These are phyloP conservation scores for Drosophila athabasca DNA, from an alignment of 1,140 invertebrate species.

Conservation along the genomic window DNA sequence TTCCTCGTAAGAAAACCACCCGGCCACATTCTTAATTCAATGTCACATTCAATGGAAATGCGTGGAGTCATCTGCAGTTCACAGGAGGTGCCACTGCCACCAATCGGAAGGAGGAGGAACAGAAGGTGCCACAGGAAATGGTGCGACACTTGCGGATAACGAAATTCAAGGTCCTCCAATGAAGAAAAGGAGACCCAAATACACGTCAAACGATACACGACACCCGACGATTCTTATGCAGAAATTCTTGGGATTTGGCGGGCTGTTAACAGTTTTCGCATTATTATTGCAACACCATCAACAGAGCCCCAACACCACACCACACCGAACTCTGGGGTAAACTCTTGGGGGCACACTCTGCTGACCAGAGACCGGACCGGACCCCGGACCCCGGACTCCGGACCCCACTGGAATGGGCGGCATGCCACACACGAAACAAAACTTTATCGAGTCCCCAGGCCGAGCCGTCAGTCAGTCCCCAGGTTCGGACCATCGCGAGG, in stretches of 20 bases:
- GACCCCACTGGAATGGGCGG: too few species aligned
- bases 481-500: conserved; percentile 29
- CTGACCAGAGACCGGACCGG: too few species aligned
- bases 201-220: too few species aligned
- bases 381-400: too few species aligned
- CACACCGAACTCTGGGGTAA: too few species aligned
- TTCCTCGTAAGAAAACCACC: conserved; percentile 45
- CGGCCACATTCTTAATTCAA: conserved; percentile 42
- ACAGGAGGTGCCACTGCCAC: too few species aligned
- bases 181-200: not conserved
- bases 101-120: conserved; percentile 17
- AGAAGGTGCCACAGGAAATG: conserved; percentile 28
- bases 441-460: not conserved
- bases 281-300: conserved; percentile 49
- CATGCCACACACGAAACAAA: too few species aligned
- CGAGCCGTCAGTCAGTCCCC: conserved; percentile 12
- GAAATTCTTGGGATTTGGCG: conserved; percentile 38
- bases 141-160: not conserved
- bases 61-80: conserved; percentile 66
- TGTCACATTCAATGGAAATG: conserved; percentile 55
- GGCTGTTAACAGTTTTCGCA: conserved; percentile 46
- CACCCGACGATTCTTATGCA: conserved; percentile 27
- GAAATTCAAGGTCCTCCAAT: not conserved
- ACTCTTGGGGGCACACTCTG: too few species aligned
- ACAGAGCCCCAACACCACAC: not conserved